A percentile compares a stretch with the other conserved stretches of the same genome.
phyloP scores from a whole-genome alignment of 2,888 invertebrate genomes.

The Malachius bipustulatus region DNA sequence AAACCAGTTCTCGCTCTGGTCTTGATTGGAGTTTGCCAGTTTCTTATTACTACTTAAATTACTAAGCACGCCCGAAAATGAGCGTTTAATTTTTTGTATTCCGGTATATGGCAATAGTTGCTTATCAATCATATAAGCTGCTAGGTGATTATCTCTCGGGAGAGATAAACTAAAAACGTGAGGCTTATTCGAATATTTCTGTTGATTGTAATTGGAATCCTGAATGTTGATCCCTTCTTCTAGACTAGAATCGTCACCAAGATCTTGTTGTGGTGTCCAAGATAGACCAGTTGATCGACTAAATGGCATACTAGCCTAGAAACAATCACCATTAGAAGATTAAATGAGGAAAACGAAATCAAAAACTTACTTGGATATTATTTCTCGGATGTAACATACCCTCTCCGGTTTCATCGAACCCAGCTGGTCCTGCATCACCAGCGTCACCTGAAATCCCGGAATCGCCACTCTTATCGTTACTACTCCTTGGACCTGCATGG shows the following conservation, averaged over 20 bases:
- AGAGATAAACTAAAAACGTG: conserved; percentile 67
- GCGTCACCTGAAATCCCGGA: conserved; percentile 75
- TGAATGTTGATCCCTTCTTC: conserved; percentile 28
- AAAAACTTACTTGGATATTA: conserved; percentile 26
- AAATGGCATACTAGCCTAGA: conserved; percentile 13
- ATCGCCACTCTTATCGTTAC: conserved; percentile 67
- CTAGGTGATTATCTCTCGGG: conserved; percentile 50
- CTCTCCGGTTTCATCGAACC: conserved; percentile 41
- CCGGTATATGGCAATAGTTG: conserved; percentile 23
- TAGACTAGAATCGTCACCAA: conserved; percentile 42
- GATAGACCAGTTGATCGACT: conserved; percentile 28
- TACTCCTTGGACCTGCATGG: conserved; percentile 40
- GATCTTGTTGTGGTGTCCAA: conserved; percentile 81
- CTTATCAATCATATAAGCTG: conserved; percentile 35
- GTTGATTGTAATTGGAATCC: conserved; percentile 20
- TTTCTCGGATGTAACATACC: conserved; percentile 28
- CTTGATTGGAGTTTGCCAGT: conserved; percentile 25
- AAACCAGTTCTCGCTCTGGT: conserved; percentile 62
- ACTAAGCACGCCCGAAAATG: conserved; percentile 48
- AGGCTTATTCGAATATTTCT: conserved; percentile 9
- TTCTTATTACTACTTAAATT: conserved; percentile 21
- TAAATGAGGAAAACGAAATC: not conserved
- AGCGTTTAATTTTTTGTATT: conserved; percentile 55
- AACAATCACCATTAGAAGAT: conserved; percentile 4
- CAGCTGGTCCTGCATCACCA: conserved; percentile 41